Base-by-base conservation (phyloP, 1,140 invertebrate genomes). In the Brachionus plicatilis region DNA sequence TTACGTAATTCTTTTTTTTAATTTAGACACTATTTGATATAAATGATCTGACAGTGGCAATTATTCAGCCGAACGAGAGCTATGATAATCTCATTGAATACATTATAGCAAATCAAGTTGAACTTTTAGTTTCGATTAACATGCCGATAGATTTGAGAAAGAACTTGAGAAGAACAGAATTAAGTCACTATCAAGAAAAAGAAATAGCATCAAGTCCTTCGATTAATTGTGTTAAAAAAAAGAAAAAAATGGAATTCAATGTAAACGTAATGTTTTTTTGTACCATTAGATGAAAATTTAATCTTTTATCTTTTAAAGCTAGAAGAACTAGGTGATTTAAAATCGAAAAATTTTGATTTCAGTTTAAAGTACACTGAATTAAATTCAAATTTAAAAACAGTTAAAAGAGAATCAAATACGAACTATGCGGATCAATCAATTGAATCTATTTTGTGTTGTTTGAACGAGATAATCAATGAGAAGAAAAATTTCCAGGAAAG, bases 11-110 rank as follows among this genome's bases (percentile, higher is more conserved):
- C 12, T n/a, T n/a, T n/a, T 33, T 33, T 33, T 33, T 33, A 33
- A 33, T 33, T 33, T 3, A 37, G 33, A 37, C 33, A 37, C 33
- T 37, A 37, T 82, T 24, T 82, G 65, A 68, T 45, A 60, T 41
- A 37, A 68, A 68, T 65, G 79, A 82, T 41, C n/a, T 82, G 12
- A 82, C 50, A 9, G 17, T 82, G 14, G 37, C 60, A 14, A 20
- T 66, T 9, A 43, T 37, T 1, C 20, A 82, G 14, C n/a, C 3
- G 12, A 17, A 6, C 3, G 65, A 50, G 12, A 47, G 24, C 4
- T 20, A 11, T 45, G 79, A 82, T 47, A 12, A 82, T 41, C 33
- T 82, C 3, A 82, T 82, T 65, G 79, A 82, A 68, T 68, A 43
- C 27, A 8, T 82, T 8, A 29, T 82, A 20, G 3, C 53, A n/a